phyloP scores from a whole-genome alignment of 2,113 vertebrate genomes.

The Willisornis vidua region DNA sequence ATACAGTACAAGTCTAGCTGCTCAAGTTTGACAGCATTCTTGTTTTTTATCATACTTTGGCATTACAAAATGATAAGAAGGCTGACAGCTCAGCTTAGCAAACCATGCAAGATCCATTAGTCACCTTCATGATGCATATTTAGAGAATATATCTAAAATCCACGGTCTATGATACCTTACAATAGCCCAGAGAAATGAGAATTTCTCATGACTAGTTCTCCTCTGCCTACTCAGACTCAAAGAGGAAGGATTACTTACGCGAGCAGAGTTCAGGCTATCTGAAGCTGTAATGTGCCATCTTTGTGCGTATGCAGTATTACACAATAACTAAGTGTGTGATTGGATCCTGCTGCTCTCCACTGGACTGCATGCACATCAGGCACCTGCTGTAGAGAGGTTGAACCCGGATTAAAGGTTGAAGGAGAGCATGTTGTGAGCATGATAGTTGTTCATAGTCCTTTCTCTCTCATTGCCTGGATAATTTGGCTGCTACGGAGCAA shows the following conservation, averaged over 20 bases:
- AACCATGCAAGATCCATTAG: conserved; percentile 3
- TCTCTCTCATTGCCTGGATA: not conserved
- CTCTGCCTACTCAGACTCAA: not conserved
- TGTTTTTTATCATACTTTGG: conserved; percentile 32
- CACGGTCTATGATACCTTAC: not conserved
- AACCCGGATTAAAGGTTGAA: not conserved
- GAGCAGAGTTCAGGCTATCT: not conserved
- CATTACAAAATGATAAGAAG: conserved; percentile 46
- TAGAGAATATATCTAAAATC: conserved; percentile 12
- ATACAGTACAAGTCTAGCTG: not conserved
- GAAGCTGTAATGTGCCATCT: not conserved
- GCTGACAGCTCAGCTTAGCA: conserved; percentile 32
- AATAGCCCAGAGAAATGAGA: not conserved
- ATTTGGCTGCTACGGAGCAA: not conserved
- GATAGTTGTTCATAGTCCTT: not conserved
- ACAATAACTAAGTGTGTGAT: not conserved
- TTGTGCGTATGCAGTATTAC: not conserved
- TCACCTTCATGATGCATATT: conserved; percentile 28
- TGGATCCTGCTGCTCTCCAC: not conserved
- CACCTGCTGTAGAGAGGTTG: not conserved
- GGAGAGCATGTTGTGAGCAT: not conserved
- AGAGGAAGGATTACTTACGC: not conserved
- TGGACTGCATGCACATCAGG: not conserved
- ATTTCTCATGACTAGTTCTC: not conserved
- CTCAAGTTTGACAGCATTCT: conserved; percentile 61